These are phyloP conservation scores for Triplophysa yarkandensis DNA, from an alignment of 2,797 vertebrate genomes.

Conservation along the genomic window DNA sequence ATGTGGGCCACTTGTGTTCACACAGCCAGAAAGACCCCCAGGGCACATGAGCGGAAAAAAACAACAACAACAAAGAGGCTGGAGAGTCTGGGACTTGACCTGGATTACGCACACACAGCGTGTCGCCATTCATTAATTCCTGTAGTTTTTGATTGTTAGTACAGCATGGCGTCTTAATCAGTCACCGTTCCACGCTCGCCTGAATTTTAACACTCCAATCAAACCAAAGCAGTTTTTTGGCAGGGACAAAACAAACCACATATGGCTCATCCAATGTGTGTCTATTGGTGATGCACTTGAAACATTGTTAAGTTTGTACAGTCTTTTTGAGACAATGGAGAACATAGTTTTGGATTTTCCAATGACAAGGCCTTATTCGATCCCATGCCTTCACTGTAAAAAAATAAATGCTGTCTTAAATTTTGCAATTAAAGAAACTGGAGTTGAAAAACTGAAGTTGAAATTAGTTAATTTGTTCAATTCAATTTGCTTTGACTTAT, in stretches of 20 bases:
- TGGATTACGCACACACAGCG: conserved; percentile 54
- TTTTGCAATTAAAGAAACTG: too few relatives aligned
- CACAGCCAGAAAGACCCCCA: conserved; percentile 47
- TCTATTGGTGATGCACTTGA: conserved; percentile 5
- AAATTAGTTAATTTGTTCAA: too few relatives aligned
- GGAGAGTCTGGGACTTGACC: conserved; percentile 55
- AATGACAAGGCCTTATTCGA: not conserved
- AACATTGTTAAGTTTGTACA: not conserved
- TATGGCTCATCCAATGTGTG: conserved; percentile 8
- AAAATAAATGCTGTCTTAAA: too few relatives aligned
- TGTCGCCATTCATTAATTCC: conserved; percentile 47
- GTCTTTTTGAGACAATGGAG: not conserved
- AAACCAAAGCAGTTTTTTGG: conserved; percentile 39
- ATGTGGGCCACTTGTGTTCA: conserved; percentile 45
- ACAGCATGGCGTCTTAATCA: conserved; percentile 54
- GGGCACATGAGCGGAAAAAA: conserved; percentile 32
- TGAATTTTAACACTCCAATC: conserved; percentile 54
- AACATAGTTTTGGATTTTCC: not conserved
- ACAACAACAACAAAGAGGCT: conserved; percentile 48
- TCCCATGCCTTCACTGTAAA: not conserved
- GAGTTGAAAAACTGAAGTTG: too few relatives aligned
- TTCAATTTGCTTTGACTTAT: too few relatives aligned
- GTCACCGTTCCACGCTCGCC: conserved; percentile 44
- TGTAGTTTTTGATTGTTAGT: conserved; percentile 48
- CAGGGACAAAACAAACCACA: conserved; percentile 36